phyloP scores from a whole-genome alignment of 2,888 invertebrate species.

The Drosophila phalerata region DNA sequence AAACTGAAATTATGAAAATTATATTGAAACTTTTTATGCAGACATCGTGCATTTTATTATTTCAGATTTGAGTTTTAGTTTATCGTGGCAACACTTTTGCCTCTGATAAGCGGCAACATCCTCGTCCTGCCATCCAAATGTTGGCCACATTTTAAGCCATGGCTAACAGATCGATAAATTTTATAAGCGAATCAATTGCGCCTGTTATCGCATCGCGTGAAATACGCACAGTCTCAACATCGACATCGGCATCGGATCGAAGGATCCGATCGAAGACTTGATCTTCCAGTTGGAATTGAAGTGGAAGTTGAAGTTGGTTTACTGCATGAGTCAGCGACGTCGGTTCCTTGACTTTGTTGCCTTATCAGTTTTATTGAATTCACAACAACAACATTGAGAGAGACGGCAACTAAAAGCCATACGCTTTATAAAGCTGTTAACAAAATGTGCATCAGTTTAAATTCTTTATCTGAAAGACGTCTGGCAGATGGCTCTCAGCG shows the following conservation, averaged over 20 bases:
- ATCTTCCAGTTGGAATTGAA: conserved; percentile 25
- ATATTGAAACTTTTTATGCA: conserved; percentile 31
- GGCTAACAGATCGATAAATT: conserved; percentile 78
- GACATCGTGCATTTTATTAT: conserved; percentile 6
- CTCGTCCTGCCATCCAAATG: conserved; percentile 18
- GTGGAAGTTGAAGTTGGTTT: conserved; percentile 9
- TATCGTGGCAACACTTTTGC: conserved; percentile 65
- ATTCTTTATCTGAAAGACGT: conserved; percentile 80
- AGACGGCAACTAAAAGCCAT: conserved; percentile 67
- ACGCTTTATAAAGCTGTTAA: conserved; percentile 83
- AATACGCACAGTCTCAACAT: conserved; percentile 59
- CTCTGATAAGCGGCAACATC: conserved; percentile 61
- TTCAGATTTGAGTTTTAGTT: conserved; percentile 13
- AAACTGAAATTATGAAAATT: conserved; percentile 75
- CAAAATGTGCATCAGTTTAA: conserved; percentile 84
- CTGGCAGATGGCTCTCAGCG: conserved; percentile 59
- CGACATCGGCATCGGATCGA: conserved; percentile 44
- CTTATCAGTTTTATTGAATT: conserved; percentile 82
- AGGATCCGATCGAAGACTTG: conserved; percentile 29
- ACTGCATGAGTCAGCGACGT: conserved; percentile 48
- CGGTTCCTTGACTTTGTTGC: conserved; percentile 66
- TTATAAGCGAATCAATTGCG: conserved; percentile 83
- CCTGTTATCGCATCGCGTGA: conserved; percentile 77
- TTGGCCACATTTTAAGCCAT: conserved; percentile 59
- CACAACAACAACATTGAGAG: conserved; percentile 24